Percentiles rank a stretch among this genome's conserved stretches.
Evolutionary conservation across 2,113 vertebrate species (phyloP).

Genomic region (Phrynosoma platyrhinos): DNA sequence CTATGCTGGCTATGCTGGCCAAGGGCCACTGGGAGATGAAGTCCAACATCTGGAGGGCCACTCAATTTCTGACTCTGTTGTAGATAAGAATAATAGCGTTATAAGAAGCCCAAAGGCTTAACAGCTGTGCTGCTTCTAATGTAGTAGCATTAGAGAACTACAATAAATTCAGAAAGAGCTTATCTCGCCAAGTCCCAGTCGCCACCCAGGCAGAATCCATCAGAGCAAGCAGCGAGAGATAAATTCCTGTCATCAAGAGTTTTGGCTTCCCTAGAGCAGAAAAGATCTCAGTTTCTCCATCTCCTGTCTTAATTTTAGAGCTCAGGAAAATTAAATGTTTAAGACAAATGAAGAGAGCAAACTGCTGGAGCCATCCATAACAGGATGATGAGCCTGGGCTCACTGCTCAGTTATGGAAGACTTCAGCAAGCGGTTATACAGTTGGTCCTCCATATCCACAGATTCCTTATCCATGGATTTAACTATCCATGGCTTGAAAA

Average conservation of each 20-base stretch:
- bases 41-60: too few relatives aligned
- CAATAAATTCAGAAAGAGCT: neutral
- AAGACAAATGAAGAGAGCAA: neutral
- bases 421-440: too few relatives aligned
- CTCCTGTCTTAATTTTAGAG: neutral
- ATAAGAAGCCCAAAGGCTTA: neutral
- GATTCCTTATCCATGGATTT: too few relatives aligned
- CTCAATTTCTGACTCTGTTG: too few relatives aligned
- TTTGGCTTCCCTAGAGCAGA: neutral
- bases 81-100: neutral
- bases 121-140: neutral
- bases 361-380: neutral
- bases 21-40: too few relatives aligned
- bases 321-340: neutral
- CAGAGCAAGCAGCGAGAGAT: neutral
- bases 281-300: neutral
- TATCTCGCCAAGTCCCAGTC: neutral
- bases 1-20: too few relatives aligned
- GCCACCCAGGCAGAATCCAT: neutral
- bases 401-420: too few relatives aligned
- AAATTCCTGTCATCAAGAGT: neutral
- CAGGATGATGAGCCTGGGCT: neutral
- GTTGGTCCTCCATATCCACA: too few relatives aligned
- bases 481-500: too few relatives aligned
- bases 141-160: neutral